Conservation (phyloP, 1,140 invertebrate species). For the Lerema accius region DNA sequence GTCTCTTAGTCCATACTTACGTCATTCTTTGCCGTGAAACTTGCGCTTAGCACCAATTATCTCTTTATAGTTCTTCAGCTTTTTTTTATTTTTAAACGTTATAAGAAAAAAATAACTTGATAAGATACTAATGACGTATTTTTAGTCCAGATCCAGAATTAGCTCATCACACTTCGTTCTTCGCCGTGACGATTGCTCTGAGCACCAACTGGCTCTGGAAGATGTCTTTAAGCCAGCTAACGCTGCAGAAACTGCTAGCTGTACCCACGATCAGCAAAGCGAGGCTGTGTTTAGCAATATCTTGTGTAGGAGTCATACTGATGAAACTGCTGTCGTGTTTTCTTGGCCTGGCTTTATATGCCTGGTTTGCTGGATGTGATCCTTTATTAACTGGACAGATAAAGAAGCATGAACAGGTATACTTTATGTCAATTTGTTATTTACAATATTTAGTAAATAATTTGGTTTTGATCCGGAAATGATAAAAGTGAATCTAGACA, state of each 20-base stretch:
- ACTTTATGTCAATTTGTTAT: too few relatives aligned
- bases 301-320: constrained; percentile 71
- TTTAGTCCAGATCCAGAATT: constrained; percentile 74
- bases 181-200: constrained; percentile 70
- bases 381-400: constrained; percentile 72
- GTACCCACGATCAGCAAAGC: constrained; percentile 84
- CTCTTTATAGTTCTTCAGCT: too few relatives aligned
- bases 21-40: constrained; percentile 72
- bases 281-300: constrained; percentile 68
- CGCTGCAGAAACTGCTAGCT: constrained; percentile 86
- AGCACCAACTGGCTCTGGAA: constrained; percentile 80
- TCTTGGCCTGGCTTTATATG: constrained; percentile 71
- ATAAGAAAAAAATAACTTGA: too few relatives aligned
- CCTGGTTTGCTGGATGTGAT: constrained; percentile 78
- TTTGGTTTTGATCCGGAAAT: too few relatives aligned
- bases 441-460: too few relatives aligned
- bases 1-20: constrained; percentile 35
- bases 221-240: constrained; percentile 86
- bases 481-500: too few relatives aligned
- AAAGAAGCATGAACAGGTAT: constrained; percentile 78
- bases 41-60: constrained; percentile 74
- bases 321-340: constrained; percentile 78
- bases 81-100: too few relatives aligned
- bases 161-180: constrained; percentile 76
- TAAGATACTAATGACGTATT: constrained; percentile 24